Percentiles rank a stretch among this genome's conserved stretches.
These are phyloP conservation scores for Drosophila meridionalis DNA, from an alignment of 2,888 invertebrate genomes.

Conservation along the genomic window DNA sequence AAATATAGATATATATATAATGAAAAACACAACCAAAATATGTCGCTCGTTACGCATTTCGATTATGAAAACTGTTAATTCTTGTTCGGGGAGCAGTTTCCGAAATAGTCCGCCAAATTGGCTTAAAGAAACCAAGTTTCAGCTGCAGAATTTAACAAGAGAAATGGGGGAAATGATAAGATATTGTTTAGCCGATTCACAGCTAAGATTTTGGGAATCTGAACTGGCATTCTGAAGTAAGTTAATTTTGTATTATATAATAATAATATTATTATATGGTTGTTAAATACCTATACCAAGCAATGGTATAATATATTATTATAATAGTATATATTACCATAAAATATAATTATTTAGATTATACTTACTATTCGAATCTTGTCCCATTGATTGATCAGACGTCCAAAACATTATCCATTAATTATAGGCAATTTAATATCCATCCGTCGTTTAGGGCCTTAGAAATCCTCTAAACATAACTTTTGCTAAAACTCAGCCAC, in stretches of 20 bases:
- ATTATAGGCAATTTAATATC: not conserved
- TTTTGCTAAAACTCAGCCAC: not conserved
- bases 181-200: not conserved
- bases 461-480: not conserved
- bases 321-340: no score
- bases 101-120: slow-evolving; percentile 31
- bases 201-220: not conserved
- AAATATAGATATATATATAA: slow-evolving; percentile 23
- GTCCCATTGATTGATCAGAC: not conserved
- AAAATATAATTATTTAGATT: no score
- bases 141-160: not conserved
- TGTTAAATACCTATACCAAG: no score
- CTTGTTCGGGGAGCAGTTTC: slow-evolving; percentile 65
- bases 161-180: not conserved
- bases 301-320: no score
- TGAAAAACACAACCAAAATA: slow-evolving; percentile 28
- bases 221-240: no score
- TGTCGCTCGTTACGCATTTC: slow-evolving; percentile 63
- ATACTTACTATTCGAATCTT: not conserved
- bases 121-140: slow-evolving; percentile 9
- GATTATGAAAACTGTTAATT: slow-evolving; percentile 73
- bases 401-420: not conserved
- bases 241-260: no score
- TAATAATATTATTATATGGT: no score
- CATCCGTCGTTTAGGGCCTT: not conserved